Evolutionary conservation across 2,888 invertebrate genomes (phyloP), one percentile per base, ranked within the genome.

Genomic region (Tubiluchus corallicola): DNA sequence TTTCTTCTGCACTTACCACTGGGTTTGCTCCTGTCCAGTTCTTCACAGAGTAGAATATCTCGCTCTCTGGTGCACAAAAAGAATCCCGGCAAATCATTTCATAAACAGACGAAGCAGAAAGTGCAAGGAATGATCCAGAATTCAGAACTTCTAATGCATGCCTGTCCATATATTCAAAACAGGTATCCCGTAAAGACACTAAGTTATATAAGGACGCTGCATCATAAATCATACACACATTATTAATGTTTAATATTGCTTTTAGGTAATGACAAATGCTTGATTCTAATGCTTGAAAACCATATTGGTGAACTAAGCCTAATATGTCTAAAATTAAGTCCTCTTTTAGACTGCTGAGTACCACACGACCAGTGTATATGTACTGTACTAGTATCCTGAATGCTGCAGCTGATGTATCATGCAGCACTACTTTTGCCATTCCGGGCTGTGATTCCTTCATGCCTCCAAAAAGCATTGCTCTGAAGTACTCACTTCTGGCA

Each of bases 291-390:
- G 88, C 84, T 47, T 73, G 75, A 68, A 98, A 92, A 47, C 90
- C 90, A 68, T 90, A 98, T 62, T 90, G 82, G 69, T 98, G 88
- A 21, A 92, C 84, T 61, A 98, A 71, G 3, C 88, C 90, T 16
- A 79, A 64, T 42, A 77, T 71, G 53, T 74, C 74, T 41, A 74
- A 54, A 20, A 74, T 59, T 37, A 61, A 55, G 21, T 70, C 69
- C 46, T 69, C 68, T 55, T 74, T 74, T 46, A 74, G 65, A 53
- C 71, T 43, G 44, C 4, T 16, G 15, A 77, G 61, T 44, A 70
- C 70, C 64, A 77, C 69, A 49, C 69, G 69, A 44, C 88, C 94
- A 45, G 88, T 88, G 65, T 98, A 98, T 47, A 96, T 84, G 68
- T 98, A 98, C 55, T 82, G 79, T 1, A 96, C 68, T 0, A 98